Conservation (phyloP, 1,140 invertebrate genomes). For the Bradysia coprophila region DNA sequence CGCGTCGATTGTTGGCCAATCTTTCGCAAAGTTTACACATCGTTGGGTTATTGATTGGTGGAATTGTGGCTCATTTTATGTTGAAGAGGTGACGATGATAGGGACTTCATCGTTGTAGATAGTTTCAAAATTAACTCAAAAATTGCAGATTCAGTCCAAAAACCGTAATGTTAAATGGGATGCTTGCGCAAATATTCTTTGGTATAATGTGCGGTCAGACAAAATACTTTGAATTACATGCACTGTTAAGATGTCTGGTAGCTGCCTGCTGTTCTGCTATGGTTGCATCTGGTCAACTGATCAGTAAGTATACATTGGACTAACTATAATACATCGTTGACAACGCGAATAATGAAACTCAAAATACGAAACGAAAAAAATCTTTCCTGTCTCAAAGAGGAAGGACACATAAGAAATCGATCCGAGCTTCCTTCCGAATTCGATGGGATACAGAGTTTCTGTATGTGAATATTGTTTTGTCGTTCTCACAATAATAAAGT, state of each 20-base stretch:
- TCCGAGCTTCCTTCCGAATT: too few relatives aligned
- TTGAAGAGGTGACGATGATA: constrained; percentile 12
- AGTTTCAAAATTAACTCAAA: background rate
- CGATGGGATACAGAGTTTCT: too few relatives aligned
- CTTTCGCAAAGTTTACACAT: constrained; percentile 25
- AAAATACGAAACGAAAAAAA: too few relatives aligned
- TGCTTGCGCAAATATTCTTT: constrained; percentile 21
- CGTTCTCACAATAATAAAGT: too few relatives aligned
- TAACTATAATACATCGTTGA: too few relatives aligned
- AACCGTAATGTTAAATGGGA: constrained; percentile 23
- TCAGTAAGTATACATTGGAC: constrained; percentile 18
- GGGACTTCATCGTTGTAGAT: constrained; percentile 2
- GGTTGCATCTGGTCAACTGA: constrained; percentile 18
- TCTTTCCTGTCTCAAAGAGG: too few relatives aligned
- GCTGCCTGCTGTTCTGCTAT: constrained; percentile 21
- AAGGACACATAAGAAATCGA: too few relatives aligned
- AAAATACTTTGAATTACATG: constrained; percentile 20
- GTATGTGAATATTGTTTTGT: too few relatives aligned
- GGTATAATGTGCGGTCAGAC: constrained; percentile 21
- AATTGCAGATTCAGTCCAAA: constrained; percentile 18
- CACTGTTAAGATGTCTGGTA: constrained; percentile 21
- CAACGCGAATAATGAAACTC: too few relatives aligned
- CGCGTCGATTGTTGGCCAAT: constrained; percentile 19
- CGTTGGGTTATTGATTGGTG: constrained; percentile 21
- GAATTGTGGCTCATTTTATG: constrained; percentile 15